Base-by-base conservation (phyloP, 2,888 invertebrate genomes). In the Caradrina clavipalpis region DNA sequence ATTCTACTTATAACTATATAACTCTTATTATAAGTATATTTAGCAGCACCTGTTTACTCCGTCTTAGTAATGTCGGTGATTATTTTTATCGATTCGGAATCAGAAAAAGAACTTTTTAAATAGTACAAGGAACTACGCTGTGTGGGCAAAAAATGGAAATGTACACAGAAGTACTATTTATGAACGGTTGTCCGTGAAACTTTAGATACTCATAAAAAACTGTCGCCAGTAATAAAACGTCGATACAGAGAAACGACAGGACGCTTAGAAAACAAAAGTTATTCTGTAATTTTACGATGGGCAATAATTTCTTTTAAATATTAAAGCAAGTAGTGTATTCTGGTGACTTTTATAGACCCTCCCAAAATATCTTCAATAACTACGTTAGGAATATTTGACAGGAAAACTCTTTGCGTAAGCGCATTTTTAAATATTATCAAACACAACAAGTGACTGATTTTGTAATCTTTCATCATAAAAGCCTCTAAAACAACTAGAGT, bases 201-300 rank as follows among this genome's bases (percentile, higher is more conserved):
- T 84, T 76, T 86, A 82, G 76, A 84, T 83, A 76, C 76, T 73
- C 78, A 62, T 77, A 91, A 90, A 88, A 89, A 90, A 89, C 83
- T 90, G 90, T 93, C 91, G 83, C 87, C 88, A 66, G 85, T 83
- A 88, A 90, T 92, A 92, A 91, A 92, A 85, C 77, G 74, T 58
- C 77, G 55, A 76, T 71, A 83, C 76, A 74, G 80, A 84, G 82
- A 82, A 86, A 87, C 85, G 82, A 84, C 86, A 86, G 86, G 78
- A 87, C 80, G 85, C 82, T 87, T 82, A 73, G 84, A 88, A 90
- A 89, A 93, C 91, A 93, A 94, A 88, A 88, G 87, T 86, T 87
- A 83, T 87, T 88, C 87, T 87, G 84, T 85, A 81, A 84, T 84
- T 93, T 93, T 93, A 92, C 85, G 90, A 88, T 66, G 80, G 87